Evolutionary conservation across 2,888 invertebrate genomes (phyloP).

Genomic region (Eudasyphora cyanicolor): DNA sequence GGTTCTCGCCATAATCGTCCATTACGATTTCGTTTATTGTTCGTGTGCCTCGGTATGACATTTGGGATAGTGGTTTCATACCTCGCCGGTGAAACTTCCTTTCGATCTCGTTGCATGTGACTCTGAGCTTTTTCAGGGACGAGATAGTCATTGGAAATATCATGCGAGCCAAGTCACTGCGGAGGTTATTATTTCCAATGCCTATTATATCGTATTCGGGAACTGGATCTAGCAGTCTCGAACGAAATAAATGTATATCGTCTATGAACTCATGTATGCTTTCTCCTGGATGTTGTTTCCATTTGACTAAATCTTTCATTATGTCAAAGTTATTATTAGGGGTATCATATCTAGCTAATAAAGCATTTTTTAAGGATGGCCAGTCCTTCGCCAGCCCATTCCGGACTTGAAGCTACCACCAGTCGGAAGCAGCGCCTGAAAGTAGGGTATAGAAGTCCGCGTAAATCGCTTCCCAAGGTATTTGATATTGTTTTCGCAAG

Average conservation of each 20-base stretch:
- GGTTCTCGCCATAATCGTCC: neutral
- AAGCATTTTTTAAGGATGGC: neutral
- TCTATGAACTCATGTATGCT: neutral
- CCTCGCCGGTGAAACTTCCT: neutral
- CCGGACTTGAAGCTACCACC: conserved; percentile 35
- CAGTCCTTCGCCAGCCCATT: neutral
- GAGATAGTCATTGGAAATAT: no score
- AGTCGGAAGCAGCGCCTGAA: conserved; percentile 13
- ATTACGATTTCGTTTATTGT: neutral
- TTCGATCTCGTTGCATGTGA: no score
- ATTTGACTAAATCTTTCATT: conserved; percentile 14
- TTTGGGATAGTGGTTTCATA: neutral
- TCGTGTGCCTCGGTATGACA: neutral
- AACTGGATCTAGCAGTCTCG: neutral
- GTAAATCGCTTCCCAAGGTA: neutral
- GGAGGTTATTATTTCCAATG: neutral
- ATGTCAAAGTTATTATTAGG: neutral
- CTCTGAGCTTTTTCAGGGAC: no score
- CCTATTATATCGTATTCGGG: neutral
- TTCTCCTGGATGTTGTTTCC: neutral
- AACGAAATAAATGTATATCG: neutral
- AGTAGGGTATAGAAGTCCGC: conserved; percentile 35
- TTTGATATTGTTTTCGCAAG: conserved; percentile 12
- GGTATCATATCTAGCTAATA: neutral
- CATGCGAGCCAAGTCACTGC: no score